Evolutionary conservation across 1,140 invertebrate species (phyloP).

Genomic region (Delia radicum): DNA sequence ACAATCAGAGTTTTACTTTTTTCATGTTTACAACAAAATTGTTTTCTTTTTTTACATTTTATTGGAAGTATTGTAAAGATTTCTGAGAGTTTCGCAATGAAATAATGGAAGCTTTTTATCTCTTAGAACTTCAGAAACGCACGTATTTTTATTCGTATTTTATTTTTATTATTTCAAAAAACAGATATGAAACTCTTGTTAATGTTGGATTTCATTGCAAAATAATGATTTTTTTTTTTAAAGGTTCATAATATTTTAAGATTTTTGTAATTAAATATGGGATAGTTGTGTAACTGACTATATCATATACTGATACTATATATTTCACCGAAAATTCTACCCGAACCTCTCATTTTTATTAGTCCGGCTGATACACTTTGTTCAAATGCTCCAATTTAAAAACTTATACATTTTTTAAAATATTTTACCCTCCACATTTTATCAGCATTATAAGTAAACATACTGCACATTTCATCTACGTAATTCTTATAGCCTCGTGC

Average conservation of each 20-base stretch:
- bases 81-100: neutral
- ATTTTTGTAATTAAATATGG: neutral
- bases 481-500: neutral
- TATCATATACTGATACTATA: too few relatives aligned
- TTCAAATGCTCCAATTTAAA: too few relatives aligned
- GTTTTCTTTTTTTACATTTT: neutral
- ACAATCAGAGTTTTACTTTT: constrained; percentile 1
- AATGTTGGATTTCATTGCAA: neutral
- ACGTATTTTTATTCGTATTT: neutral
- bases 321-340: too few relatives aligned
- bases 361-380: too few relatives aligned
- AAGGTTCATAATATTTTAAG: neutral
- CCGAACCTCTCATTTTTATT: too few relatives aligned
- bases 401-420: too few relatives aligned
- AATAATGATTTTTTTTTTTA: neutral
- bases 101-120: neutral
- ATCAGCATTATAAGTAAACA: too few relatives aligned
- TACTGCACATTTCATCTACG: neutral
- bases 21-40: neutral
- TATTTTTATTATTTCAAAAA: neutral
- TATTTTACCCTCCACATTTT: too few relatives aligned
- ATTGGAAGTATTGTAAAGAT: neutral
- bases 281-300: too few relatives aligned
- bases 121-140: neutral
- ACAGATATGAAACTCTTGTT: neutral